Evolutionary conservation across 2,888 invertebrate species (phyloP).

Genomic region (Steromphala cineraria): DNA sequence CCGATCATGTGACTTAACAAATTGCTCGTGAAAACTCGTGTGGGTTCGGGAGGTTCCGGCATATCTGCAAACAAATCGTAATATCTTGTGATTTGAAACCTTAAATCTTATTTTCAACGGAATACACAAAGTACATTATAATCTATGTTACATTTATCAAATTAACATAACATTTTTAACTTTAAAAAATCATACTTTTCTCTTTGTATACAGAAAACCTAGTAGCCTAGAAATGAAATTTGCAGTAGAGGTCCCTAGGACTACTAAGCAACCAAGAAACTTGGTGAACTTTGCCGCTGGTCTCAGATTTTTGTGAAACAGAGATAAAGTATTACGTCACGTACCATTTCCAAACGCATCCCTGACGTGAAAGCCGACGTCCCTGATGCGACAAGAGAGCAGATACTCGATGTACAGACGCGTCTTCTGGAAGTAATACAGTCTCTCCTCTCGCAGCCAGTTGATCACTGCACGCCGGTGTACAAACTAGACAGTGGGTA

Average conservation of each 20-base stretch:
- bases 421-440: slow-evolving; percentile 41
- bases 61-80: background rate
- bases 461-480: slow-evolving; percentile 42
- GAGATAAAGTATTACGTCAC: background rate
- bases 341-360: background rate
- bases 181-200: too few relatives aligned
- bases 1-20: slow-evolving; percentile 49
- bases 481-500: slow-evolving; percentile 37
- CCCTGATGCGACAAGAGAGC: slow-evolving; percentile 19
- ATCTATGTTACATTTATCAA: too few relatives aligned
- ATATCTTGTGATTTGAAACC: too few relatives aligned
- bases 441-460: slow-evolving; percentile 47
- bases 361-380: slow-evolving; percentile 18
- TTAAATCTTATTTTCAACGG: too few relatives aligned
- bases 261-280: too few relatives aligned
- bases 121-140: too few relatives aligned
- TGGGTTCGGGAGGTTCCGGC: slow-evolving; percentile 28
- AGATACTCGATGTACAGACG: slow-evolving; percentile 47
- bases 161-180: too few relatives aligned
- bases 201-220: too few relatives aligned
- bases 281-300: too few relatives aligned
- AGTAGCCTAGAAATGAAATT: too few relatives aligned
- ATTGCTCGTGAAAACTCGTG: slow-evolving; percentile 39
- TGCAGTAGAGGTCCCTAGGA: too few relatives aligned
- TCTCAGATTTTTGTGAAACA: too few relatives aligned